Base-by-base conservation (phyloP, 2,113 vertebrate genomes). In the Orycteropus afer region DNA sequence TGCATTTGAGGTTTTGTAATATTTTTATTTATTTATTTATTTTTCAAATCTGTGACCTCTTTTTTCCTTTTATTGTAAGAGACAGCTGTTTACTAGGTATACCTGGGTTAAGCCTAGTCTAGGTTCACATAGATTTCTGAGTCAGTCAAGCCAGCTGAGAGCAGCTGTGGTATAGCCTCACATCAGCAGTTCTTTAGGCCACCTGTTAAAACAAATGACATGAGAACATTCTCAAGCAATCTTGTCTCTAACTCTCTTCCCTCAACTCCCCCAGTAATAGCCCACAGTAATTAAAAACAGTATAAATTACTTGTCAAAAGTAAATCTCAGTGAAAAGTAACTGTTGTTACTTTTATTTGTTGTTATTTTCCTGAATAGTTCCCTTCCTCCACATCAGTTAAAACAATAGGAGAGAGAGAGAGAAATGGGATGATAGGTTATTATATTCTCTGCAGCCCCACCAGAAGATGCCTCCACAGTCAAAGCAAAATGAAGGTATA, bases 301-400 rank as follows among this genome's bases (percentile, higher is more conserved):
- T 95, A 90, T 53, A 95, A 93, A 93, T 71, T 69, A 80, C 79
- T 84, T 90, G 77, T 94, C 88, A 90, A 80, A 80, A 86, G 76
- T 86, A 93, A 96, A 90, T 89, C 71, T 89, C 34, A 65, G 49
- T 95, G 82, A 97, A 78, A 91, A 96, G 81, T 91, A 97, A 90
- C 92, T 95, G 83, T n/a, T n/a, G n/a, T n/a, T n/a, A n/a, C n/a
- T n/a, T n/a, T n/a, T n/a, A n/a, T n/a, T n/a, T 83, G 79, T 69
- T 88, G 32, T 65, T 37, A 92, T 94, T 90, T 93, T 86, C 73
- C 65, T 53, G 85, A 88, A 32, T 73, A 61, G 32, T 85, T 97
- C 27, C 47, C 57, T 95, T 94, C 85, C 67, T 96, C 61, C 25
- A 22, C 22, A 55, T 86, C 45, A 90, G 23, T 88, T 94, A 89